phyloP scores from a whole-genome alignment of 2,888 invertebrate genomes.

The Miltochrista miniata region DNA sequence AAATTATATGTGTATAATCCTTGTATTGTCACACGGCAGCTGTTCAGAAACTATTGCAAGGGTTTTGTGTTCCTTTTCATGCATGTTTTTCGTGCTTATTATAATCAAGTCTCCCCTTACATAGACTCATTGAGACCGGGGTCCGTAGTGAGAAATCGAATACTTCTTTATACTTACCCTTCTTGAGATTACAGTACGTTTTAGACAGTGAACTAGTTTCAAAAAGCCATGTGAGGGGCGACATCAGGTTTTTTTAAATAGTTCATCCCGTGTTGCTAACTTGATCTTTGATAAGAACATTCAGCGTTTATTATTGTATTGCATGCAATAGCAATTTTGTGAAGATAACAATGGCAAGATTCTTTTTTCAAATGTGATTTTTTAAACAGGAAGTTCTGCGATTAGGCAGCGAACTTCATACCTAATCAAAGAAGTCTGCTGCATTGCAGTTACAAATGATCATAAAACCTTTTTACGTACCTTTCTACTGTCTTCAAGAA shows the following conservation, averaged over 20 bases:
- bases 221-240: constrained; percentile 54
- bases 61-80: constrained; percentile 74
- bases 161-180: constrained; percentile 67
- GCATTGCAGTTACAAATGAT: constrained; percentile 1
- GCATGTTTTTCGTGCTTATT: constrained; percentile 71
- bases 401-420: not conserved
- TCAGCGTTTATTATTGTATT: constrained; percentile 26
- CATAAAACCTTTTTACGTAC: constrained; percentile 2
- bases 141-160: constrained; percentile 67
- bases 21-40: constrained; percentile 75
- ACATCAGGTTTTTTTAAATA: constrained; percentile 43
- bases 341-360: not conserved
- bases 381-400: constrained; percentile 3
- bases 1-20: constrained; percentile 73
- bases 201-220: constrained; percentile 75
- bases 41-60: constrained; percentile 70
- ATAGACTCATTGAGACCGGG: constrained; percentile 57
- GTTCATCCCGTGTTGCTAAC: constrained; percentile 45
- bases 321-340: constrained; percentile 7
- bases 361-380: not conserved
- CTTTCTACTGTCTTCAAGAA: constrained; percentile 6
- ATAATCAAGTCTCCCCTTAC: constrained; percentile 74
- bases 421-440: not conserved
- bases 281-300: constrained; percentile 27
- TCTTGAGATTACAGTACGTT: constrained; percentile 70